phyloP scores from a whole-genome alignment of 2,113 vertebrate genomes.

The Poicephalus meyeri region DNA sequence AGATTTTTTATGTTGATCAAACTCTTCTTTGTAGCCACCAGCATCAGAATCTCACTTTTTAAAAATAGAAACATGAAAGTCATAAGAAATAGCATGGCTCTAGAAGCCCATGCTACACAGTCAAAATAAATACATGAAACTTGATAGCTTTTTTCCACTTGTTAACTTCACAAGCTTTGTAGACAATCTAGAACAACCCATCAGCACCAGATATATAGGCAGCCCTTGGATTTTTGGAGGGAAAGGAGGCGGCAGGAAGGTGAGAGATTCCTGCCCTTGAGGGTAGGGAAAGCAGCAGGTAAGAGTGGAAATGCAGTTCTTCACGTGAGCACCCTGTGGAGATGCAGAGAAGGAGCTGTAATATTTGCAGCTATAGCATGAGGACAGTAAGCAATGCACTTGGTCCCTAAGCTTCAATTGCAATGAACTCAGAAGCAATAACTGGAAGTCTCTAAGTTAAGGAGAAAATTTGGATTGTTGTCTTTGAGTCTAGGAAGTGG shows the following conservation, averaged over 20 bases:
- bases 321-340: rapidly evolving
- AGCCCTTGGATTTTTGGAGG: background rate
- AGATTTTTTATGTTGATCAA: background rate
- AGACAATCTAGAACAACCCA: background rate
- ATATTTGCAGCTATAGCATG: background rate
- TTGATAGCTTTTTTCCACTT: background rate
- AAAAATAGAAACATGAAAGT: background rate
- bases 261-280: background rate
- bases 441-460: background rate
- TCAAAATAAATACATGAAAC: background rate
- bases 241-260: background rate
- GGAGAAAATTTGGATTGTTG: background rate
- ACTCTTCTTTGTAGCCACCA: background rate
- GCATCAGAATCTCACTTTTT: background rate
- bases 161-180: background rate
- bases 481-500: background rate
- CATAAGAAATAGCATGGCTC: background rate
- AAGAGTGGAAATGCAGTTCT: rapidly evolving
- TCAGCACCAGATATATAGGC: background rate
- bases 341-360: background rate
- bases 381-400: background rate
- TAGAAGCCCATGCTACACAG: background rate
- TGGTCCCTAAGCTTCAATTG: background rate
- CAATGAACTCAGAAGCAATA: background rate
- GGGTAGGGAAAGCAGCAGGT: background rate